Evolutionary conservation across 2,888 invertebrate species (phyloP).

Genomic region (Eupeodes latifasciatus): DNA sequence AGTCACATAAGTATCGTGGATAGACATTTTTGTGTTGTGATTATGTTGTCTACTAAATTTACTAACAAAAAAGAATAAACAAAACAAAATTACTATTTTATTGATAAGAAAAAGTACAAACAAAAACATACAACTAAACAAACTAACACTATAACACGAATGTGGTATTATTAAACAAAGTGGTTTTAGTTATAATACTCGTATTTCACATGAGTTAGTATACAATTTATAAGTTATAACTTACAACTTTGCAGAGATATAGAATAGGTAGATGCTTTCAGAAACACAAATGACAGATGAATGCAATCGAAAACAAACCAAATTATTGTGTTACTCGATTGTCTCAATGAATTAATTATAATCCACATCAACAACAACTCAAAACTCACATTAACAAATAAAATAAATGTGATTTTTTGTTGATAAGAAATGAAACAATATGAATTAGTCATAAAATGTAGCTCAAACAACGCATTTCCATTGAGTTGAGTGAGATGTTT

Average conservation of each 20-base stretch:
- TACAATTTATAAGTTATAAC: background rate
- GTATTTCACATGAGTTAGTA: background rate
- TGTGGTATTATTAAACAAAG: background rate
- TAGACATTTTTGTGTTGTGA: constrained; percentile 28
- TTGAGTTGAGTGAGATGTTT: background rate
- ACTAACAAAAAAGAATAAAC: constrained; percentile 1
- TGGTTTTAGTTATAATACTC: background rate
- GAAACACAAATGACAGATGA: constrained; percentile 23
- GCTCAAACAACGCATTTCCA: constrained; percentile 1
- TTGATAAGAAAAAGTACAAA: background rate
- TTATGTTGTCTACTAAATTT: background rate
- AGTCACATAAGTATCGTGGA: constrained; percentile 62
- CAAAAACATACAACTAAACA: background rate
- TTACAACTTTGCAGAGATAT: background rate
- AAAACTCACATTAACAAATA: background rate
- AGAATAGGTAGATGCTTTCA: background rate
- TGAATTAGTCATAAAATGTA: background rate
- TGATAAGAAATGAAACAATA: background rate
- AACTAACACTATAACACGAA: background rate
- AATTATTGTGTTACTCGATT: background rate
- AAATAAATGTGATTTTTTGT: background rate
- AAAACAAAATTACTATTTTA: background rate
- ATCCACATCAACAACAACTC: background rate
- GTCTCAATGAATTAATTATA: background rate
- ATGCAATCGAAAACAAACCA: background rate